Base-by-base conservation (phyloP, 1,140 invertebrate genomes). In the Sitobion miscanthi region DNA sequence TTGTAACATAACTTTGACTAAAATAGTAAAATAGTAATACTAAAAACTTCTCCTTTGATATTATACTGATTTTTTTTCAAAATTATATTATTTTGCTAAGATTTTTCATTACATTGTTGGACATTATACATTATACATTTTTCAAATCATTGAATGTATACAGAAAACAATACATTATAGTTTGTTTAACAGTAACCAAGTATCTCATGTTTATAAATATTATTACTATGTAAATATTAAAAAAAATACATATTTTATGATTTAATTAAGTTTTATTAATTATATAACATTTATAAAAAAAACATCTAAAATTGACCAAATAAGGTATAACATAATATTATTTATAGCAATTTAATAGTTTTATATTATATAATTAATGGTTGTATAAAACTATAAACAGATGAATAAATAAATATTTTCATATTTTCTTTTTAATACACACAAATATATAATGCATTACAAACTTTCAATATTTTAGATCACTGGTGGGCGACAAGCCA, bases 181-280 rank as follows among this genome's bases (percentile, higher is more conserved):
- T 35, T 88, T 52, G 49, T 54, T 35, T 30, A 42, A 89, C 52
- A 89, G 9, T 54, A 54, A 42, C 52, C 35, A 90, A 57, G 52
- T 42, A 90, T 90, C 52, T 90, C 52, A 90, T 42, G 7, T n/a
- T 90, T 90, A 52, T 52, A 88, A 86, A 52, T 42, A 88, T 52
- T 38, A 57, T 38, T 89, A 38, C 38, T 90, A 25, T 90, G 52
- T 57, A 90, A 30, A 90, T 90, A 90, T 90, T 88, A 14, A 45
- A 30, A 69, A 8, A 62, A 90, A 62, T 69, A 45, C 25, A 90
- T 90, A 69, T 90, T 62, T 69, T 90, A 45, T 90, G 54, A 45
- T n/a, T 69, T 23, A 8, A 90, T 45, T 45, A 90, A 62, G n/a
- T 42, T 38, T 54, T 42, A 6, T 62, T n/a, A 35, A 42, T 90